Percentiles rank a stretch among this genome's conserved stretches.
These are phyloP conservation scores for Eidolon helvum DNA, from an alignment of 2,113 vertebrate genomes.

Conservation along the genomic window DNA sequence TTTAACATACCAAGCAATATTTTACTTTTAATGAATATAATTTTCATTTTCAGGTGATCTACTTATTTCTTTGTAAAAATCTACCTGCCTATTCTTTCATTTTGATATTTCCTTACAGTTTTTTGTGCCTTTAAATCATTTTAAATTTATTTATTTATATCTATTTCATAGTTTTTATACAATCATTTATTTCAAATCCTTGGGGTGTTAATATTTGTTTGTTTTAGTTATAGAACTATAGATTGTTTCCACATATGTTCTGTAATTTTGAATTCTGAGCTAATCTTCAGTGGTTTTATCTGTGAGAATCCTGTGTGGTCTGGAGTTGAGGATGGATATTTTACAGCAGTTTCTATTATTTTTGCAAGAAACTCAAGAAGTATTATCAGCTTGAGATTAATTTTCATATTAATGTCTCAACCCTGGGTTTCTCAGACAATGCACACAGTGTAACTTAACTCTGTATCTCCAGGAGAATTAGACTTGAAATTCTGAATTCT, in stretches of 20 bases:
- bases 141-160: conserved; percentile 14
- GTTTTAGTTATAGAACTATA: not conserved
- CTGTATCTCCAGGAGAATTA: not conserved
- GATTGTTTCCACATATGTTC: not conserved
- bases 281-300: not conserved
- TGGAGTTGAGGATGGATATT: not conserved
- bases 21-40: conserved; percentile 9
- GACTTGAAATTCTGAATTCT: not conserved
- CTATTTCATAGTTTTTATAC: conserved; percentile 2
- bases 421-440: not conserved
- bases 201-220: not conserved
- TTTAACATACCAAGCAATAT: not conserved
- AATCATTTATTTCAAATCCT: not conserved
- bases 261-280: not conserved
- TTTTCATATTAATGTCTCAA: not conserved
- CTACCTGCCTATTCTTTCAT: not conserved
- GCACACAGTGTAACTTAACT: not conserved
- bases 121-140: not conserved
- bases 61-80: not conserved
- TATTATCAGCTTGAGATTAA: not conserved
- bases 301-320: not conserved
- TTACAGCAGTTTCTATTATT: not conserved
- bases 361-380: not conserved
- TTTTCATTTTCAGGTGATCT: conserved; percentile 9
- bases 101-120: not conserved